Base-by-base conservation (phyloP, 2,797 vertebrate genomes). In the Anabas testudineus region DNA sequence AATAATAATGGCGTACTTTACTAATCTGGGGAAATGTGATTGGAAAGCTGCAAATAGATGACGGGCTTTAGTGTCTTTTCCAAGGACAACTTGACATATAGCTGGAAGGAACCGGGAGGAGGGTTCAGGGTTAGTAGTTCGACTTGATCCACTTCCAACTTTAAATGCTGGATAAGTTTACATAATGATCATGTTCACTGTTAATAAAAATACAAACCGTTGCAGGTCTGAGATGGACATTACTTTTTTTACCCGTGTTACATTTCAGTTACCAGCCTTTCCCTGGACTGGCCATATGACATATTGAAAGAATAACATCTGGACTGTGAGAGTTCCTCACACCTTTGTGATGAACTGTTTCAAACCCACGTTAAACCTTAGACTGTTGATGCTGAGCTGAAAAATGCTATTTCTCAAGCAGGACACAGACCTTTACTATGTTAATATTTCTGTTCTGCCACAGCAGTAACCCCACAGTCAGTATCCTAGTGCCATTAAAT, bases 401-500 rank as follows among this genome's bases (percentile, higher is more conserved):
- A 66, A 77, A 67, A 52, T 47, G 6, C 14, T 66, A 7, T 70
- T 73, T 77, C 51, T 76, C 56, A 61, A 42, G 55, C 59, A 74
- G 45, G 39, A 58, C 46, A 45, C 19, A 13, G 13, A 83, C 71
- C 69, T 83, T 78, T 76, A 67, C 60, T 79, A 82, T 79, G 71
- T 72, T 55, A 79, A 78, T 58, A 48, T 65, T 24, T 59, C 46
- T 77, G 51, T 54, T 8, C 60, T 66, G 58, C 55, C 63, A 39
- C 54, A 18, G 54, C 60, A 61, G 66, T 39, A 71, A 62, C 56
- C 32, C n/a, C 24, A 19, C 71, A 80, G 56, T 56, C 51, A 39
- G 46, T 41, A 66, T 71, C 59, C 62, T 63, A 15, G 51, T 75
- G 21, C 43, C n/a, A 36, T 77, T 82, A 53, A 84, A 78, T 84